Evolutionary conservation across 2,113 vertebrate species (phyloP), one percentile per base, ranked within the genome.

Genomic region (Trichomycterus rosablanca): DNA sequence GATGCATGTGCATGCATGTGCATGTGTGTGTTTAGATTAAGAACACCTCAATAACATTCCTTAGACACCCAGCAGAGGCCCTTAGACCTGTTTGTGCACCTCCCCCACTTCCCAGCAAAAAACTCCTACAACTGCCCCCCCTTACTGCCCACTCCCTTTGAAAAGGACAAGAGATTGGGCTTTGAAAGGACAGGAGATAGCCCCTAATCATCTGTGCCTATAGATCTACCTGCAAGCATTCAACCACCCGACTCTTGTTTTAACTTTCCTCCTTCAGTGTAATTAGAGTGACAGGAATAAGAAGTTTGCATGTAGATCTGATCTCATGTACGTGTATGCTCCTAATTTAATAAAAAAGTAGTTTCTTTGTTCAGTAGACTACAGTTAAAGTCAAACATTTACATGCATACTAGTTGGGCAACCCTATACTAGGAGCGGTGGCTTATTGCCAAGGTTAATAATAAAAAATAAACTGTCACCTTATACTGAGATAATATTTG

Each of bases 141-240:
- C 68, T 59, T 52, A 63, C 67, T 67, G 48, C 34, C 68, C 66
- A 65, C 57, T 56, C 49, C 73, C 76, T 81, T 80, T 84, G 76
- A 84, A 87, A 64, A 84, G 71, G 79, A 84, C 80, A 86, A 79
- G 80, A 84, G 84, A 88, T 85, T 82, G 80, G 79, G 76, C 71
- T 83, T 82, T 83, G 78, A 83, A 85, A 86, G 75, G 73, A 83
- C 80, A 86, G 81, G 82, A 81, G 78, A 84, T 83, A 80, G 80
- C 79, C 81, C 78, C 67, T 75, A 81, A 80, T 86, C 81, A 79
- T 84, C 80, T 81, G 74, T 69, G 81, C 81, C 82, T 69, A 63
- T 80, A 79, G 70, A 83, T 82, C 86, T 83, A 86, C 84, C 83
- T 84, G 83, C 76, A 84, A 85, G 81, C 71, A 73, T 67, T 73